These are phyloP conservation scores for Drosophila gaucha DNA, from an alignment of 2,888 invertebrate species.

Conservation along the genomic window DNA sequence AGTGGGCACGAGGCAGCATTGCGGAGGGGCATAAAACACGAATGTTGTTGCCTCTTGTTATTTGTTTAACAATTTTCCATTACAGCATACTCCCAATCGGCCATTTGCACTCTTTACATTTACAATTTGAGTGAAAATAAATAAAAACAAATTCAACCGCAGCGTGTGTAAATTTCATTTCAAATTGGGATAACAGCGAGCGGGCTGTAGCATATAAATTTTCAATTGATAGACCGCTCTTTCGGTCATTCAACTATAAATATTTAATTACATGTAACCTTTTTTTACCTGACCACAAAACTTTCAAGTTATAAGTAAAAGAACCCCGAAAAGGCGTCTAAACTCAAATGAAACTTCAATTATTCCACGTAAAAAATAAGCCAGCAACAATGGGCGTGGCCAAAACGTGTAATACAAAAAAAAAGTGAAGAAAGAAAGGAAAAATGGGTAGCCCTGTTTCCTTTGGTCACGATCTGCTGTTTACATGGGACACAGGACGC, in stretches of 20 bases:
- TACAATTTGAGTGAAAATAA: slow-evolving; percentile 70
- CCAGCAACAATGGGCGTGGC: slow-evolving; percentile 39
- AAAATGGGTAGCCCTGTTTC: slow-evolving; percentile 22
- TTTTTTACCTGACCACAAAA: slow-evolving; percentile 58
- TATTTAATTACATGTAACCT: slow-evolving; percentile 76
- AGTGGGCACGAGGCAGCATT: slow-evolving; percentile 3
- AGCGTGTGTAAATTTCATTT: slow-evolving; percentile 66
- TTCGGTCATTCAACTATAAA: slow-evolving; percentile 57
- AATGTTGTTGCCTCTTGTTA: slow-evolving; percentile 23
- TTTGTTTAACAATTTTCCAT: slow-evolving; percentile 59
- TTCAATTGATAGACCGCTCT: slow-evolving; percentile 64
- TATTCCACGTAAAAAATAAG: slow-evolving; percentile 78
- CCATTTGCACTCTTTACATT: slow-evolving; percentile 33
- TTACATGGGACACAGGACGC: slow-evolving; percentile 55
- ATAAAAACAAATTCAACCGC: slow-evolving; percentile 58
- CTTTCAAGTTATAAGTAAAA: slow-evolving; percentile 27
- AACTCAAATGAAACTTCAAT: slow-evolving; percentile 77
- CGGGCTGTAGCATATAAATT: slow-evolving; percentile 49
- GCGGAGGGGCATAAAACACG: slow-evolving; percentile 24
- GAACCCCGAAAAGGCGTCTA: slow-evolving; percentile 27
- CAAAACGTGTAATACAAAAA: slow-evolving; percentile 21
- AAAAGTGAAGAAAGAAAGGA: slow-evolving; percentile 11
- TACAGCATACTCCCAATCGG: slow-evolving; percentile 18
- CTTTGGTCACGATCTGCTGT: slow-evolving; percentile 73
- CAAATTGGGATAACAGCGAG: slow-evolving; percentile 7